Base-by-base conservation (phyloP, 2,797 vertebrate species). In the Ctenochaetus hawaiiensis region DNA sequence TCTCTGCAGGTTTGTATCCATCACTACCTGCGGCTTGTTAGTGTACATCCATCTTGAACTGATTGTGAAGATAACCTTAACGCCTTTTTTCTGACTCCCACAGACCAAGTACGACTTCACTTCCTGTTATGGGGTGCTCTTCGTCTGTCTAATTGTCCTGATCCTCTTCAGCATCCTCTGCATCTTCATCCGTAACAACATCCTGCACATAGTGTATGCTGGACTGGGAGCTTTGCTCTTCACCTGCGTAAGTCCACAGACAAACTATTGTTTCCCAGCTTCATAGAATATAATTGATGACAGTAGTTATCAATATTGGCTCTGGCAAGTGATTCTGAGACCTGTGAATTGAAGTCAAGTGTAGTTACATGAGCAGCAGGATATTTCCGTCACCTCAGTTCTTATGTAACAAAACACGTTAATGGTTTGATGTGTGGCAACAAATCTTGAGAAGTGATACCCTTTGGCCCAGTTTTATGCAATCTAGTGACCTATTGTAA, bases 61-160 rank as follows among this genome's bases (percentile, higher is more conserved):
- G 60, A 30, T 18, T 9, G 30, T 61, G 5, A 41, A 14, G 0
- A 1, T 52, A 41, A 69, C 11, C 45, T 8, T n/a, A 34, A 39
- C 59, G 37, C 48, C 43, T 67, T 1, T 72, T 62, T 12, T 34
- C 43, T 54, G 77, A 64, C 16, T 80, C 59, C 84, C 56, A 47
- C 86, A 98, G 97, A 97, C 95, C 48, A 97, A 97, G 86, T 97
- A 97, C 1, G 97, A 98, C 93, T 98, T 98, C 93, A 97, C 97
- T 2, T 98, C 96, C 8, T 97, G 97, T 82, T 90, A 95, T 4
- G 97, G 97, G 0, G 96, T 97, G 80, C 96, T 98, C 13, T 96
- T 98, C 9, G 94, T 98, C 62, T 96, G 96, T 83, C 86, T 96
- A 20, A 95, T 97, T 16, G 97, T 98, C 81, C 95, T 98, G 58